These are phyloP conservation scores for Pterostichus niger DNA, from an alignment of 2,888 invertebrate species.

Conservation along the genomic window DNA sequence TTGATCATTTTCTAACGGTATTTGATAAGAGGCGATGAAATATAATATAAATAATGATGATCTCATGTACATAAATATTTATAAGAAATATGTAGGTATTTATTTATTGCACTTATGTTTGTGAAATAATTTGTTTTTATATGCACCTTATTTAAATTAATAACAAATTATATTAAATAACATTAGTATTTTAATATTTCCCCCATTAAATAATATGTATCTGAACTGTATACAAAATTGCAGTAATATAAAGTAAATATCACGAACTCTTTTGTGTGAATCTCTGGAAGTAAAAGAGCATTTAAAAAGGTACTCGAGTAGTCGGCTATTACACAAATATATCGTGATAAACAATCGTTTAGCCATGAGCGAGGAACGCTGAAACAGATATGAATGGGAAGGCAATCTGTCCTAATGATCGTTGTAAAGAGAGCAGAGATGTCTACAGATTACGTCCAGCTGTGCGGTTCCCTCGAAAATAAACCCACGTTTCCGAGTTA, in stretches of 20 bases:
- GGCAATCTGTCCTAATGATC: slow-evolving; percentile 64
- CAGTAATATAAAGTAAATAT: slow-evolving; percentile 26
- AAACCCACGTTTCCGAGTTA: slow-evolving; percentile 33
- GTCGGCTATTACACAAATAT: slow-evolving; percentile 70
- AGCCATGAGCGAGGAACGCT: slow-evolving; percentile 1
- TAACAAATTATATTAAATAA: too few species aligned
- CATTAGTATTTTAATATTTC: too few species aligned
- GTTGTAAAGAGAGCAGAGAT: slow-evolving; percentile 59
- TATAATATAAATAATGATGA: neutral
- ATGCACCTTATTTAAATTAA: slow-evolving; percentile 31
- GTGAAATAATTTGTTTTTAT: slow-evolving; percentile 13
- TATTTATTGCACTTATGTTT: slow-evolving; percentile 44
- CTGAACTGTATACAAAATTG: slow-evolving; percentile 24
- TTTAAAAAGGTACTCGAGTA: slow-evolving; percentile 50
- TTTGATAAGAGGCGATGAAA: neutral
- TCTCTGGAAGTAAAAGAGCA: slow-evolving; percentile 44
- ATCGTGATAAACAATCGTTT: slow-evolving; percentile 74
- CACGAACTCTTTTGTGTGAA: slow-evolving; percentile 19
- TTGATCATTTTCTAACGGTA: neutral
- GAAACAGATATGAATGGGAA: slow-evolving; percentile 44
- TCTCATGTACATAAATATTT: slow-evolving; percentile 27
- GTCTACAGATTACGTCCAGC: slow-evolving; percentile 57
- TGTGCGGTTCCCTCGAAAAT: slow-evolving; percentile 60
- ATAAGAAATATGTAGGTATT: neutral
- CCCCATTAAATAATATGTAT: too few species aligned